Evolutionary conservation across 2,797 vertebrate species (phyloP), one percentile per base, ranked within the genome.

Genomic region (Microcaecilia unicolor): DNA sequence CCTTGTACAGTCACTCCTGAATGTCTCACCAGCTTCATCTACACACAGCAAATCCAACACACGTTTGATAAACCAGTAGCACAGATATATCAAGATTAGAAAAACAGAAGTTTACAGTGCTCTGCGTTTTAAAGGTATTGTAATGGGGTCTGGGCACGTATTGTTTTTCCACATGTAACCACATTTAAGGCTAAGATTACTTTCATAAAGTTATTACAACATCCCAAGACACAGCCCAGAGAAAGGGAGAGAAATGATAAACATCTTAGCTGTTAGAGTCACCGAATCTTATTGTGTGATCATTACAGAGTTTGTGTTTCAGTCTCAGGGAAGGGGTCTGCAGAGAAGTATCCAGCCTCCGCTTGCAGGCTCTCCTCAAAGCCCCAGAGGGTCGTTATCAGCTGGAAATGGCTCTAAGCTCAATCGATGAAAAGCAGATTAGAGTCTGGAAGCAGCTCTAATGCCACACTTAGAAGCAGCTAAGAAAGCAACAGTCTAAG

Each of bases 111-210:
- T n/a, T n/a, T n/a, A n/a, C n/a, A n/a, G n/a, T n/a, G n/a, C n/a
- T n/a, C n/a, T n/a, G n/a, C n/a, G n/a, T n/a, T n/a, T n/a, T n/a
- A n/a, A n/a, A n/a, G n/a, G n/a, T n/a, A n/a, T n/a, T n/a, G n/a
- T n/a, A n/a, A 50, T 37, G 6, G 33, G 42, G 44, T 64, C 69
- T 63, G 40, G 45, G n/a, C n/a, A 67, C 64, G 89, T 86, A 87
- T 89, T 88, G 79, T 92, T 93, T 95, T 95, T 88, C 90, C 92
- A 87, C 61, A 14, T 70, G 74, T 93, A 93, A 94, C 86, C 80
- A 86, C 76, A 81, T 91, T 93, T 86, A 84, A 81, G 75, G 88
- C 86, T 97, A 92, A 83, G 80, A 86, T 98, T 98, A 96, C 92
- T 22, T 42, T 57, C 44, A 89, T 89, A 97, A 97, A 85, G 67